Percentiles rank a stretch among this genome's conserved stretches.
These are phyloP conservation scores for Drosophila paramelanica DNA, from an alignment of 2,888 invertebrate species.

Conservation along the genomic window DNA sequence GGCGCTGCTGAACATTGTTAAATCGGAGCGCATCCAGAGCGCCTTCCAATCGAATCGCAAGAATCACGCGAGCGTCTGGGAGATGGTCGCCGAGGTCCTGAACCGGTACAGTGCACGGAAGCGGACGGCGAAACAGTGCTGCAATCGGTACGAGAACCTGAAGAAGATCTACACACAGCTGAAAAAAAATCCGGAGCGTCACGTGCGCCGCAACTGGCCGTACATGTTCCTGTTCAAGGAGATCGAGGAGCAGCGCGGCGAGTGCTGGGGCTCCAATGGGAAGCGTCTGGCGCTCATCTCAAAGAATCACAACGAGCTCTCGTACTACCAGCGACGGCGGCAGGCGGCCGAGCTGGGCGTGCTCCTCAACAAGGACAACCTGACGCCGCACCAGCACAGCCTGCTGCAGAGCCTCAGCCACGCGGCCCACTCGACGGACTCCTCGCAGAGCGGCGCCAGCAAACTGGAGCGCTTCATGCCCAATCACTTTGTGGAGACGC, in stretches of 20 bases:
- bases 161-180: constrained; percentile 85
- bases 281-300: constrained; percentile 82
- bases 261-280: constrained; percentile 84
- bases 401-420: constrained; percentile 75
- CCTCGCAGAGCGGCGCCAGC: constrained; percentile 78
- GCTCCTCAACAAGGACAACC: constrained; percentile 79
- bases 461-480: constrained; percentile 83
- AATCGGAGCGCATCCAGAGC: constrained; percentile 84
- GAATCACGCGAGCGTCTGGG: constrained; percentile 85
- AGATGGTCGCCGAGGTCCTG: constrained; percentile 84
- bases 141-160: constrained; percentile 84
- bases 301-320: constrained; percentile 83
- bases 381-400: constrained; percentile 73
- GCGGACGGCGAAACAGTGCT: constrained; percentile 84
- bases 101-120: constrained; percentile 84
- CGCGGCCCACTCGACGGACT: constrained; percentile 80
- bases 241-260: constrained; percentile 84
- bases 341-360: constrained; percentile 83
- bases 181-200: constrained; percentile 84
- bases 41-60: constrained; percentile 85
- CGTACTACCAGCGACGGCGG: constrained; percentile 83
- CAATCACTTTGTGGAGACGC: constrained; percentile 84
- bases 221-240: constrained; percentile 85
- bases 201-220: constrained; percentile 84
- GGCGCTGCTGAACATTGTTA: constrained; percentile 84